phyloP scores from a whole-genome alignment of 2,888 invertebrate genomes.

The Elysia crispata region DNA sequence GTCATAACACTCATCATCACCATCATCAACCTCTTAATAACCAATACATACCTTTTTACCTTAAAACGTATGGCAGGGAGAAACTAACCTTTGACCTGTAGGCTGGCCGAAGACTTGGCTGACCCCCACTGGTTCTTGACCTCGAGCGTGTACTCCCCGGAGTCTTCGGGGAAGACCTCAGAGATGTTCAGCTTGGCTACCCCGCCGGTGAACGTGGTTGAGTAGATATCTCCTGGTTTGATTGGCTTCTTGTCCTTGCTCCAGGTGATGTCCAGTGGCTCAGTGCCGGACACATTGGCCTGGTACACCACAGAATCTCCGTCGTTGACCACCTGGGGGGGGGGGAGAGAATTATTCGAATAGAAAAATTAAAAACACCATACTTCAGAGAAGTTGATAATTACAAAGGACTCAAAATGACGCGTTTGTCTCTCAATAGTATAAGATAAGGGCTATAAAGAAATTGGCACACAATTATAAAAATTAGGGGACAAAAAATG shows the following conservation, averaged over 20 bases:
- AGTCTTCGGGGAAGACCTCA: slow-evolving; percentile 85
- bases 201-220: slow-evolving; percentile 80
- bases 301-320: slow-evolving; percentile 71
- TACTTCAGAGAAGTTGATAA: too few relatives aligned
- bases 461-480: too few relatives aligned
- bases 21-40: too few relatives aligned
- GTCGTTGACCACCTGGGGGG: slow-evolving; percentile 66
- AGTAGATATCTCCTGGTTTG: slow-evolving; percentile 86
- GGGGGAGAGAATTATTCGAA: neutral
- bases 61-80: too few relatives aligned
- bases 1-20: too few relatives aligned
- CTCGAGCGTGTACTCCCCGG: slow-evolving; percentile 89
- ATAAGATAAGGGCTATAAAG: neutral
- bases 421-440: too few relatives aligned
- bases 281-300: slow-evolving; percentile 72
- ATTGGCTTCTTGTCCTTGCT: slow-evolving; percentile 83
- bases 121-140: slow-evolving; percentile 72
- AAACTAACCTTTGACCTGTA: slow-evolving; percentile 72
- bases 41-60: too few relatives aligned
- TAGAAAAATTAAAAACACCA: too few relatives aligned
- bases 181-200: slow-evolving; percentile 84
- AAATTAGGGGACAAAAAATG: too few relatives aligned
- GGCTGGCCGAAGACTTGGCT: slow-evolving; percentile 63
- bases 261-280: slow-evolving; percentile 73
- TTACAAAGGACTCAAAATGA: too few relatives aligned